A percentile compares a stretch with the other conserved stretches of the same genome.
These are phyloP conservation scores for Etia nguti DNA, from an alignment of 2,113 vertebrate genomes.

Conservation along the genomic window DNA sequence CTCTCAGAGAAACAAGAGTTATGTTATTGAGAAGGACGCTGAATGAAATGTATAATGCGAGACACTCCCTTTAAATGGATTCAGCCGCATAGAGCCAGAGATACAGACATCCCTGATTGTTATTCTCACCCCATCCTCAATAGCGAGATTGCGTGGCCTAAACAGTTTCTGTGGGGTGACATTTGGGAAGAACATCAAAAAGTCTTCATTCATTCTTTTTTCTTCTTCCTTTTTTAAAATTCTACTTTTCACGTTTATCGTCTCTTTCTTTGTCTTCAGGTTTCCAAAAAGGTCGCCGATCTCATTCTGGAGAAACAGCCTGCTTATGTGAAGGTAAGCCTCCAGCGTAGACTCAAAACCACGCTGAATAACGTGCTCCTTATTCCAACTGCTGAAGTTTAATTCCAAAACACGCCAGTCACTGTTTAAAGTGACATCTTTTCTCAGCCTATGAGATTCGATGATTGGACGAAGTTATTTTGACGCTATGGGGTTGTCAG, in stretches of 20 bases:
- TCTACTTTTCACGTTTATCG: not conserved
- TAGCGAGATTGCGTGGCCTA: not conserved
- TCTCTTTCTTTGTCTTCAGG: slow-evolving; percentile 69
- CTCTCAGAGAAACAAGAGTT: not conserved
- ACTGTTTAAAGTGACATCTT: not conserved
- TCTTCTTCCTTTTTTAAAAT: not conserved
- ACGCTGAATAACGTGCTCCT: not conserved
- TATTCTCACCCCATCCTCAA: not conserved
- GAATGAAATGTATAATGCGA: not conserved
- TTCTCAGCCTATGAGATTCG: not conserved
- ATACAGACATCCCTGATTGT: not conserved
- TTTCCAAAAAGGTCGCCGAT: slow-evolving; percentile 97
- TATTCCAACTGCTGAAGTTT: not conserved
- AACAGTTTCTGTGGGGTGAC: not conserved
- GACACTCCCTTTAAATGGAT: not conserved
- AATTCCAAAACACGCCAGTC: not conserved
- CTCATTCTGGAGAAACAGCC: slow-evolving; percentile 98
- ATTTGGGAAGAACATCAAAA: slow-evolving; percentile 12
- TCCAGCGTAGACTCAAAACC: not conserved
- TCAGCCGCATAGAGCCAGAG: not conserved
- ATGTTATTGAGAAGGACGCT: not conserved
- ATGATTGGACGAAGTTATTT: not conserved
- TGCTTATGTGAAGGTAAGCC: slow-evolving; percentile 93
- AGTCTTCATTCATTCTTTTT: not conserved
- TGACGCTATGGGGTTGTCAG: not conserved